Percentiles rank a stretch among this genome's conserved stretches.
phyloP scores from a whole-genome alignment of 1,140 invertebrate genomes.

The Neodiprion fabricii region DNA sequence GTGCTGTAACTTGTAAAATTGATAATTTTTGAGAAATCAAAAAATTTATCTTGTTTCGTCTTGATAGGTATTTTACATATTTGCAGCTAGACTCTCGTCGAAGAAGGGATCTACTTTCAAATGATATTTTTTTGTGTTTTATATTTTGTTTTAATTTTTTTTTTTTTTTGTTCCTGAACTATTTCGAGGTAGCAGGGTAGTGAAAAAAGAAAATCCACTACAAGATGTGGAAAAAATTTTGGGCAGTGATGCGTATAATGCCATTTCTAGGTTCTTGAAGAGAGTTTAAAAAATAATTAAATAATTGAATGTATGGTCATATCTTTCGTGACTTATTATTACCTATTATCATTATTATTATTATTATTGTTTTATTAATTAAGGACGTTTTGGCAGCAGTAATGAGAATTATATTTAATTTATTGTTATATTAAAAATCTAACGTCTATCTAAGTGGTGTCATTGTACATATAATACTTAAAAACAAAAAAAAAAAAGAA shows the following conservation, averaged over 20 bases:
- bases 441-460: conserved; percentile 52
- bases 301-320: conserved; percentile 42
- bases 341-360: conserved; percentile 28
- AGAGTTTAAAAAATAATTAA: conserved; percentile 20
- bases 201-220: conserved; percentile 22
- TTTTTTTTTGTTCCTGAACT: conserved; percentile 21
- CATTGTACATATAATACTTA: conserved; percentile 59
- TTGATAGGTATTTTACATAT: background rate
- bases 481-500: conserved; percentile 28
- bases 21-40: background rate
- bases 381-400: conserved; percentile 27
- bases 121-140: background rate
- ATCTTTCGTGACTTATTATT: conserved; percentile 33
- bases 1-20: background rate
- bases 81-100: background rate
- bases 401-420: conserved; percentile 50
- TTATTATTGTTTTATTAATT: conserved; percentile 20
- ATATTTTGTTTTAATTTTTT: background rate
- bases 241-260: conserved; percentile 28
- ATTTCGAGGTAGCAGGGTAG: conserved; percentile 45
- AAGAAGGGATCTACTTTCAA: background rate
- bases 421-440: conserved; percentile 47
- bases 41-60: background rate
- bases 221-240: conserved; percentile 30
- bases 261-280: conserved; percentile 42